phyloP scores from a whole-genome alignment of 1,140 invertebrate species.

The Drosophila bocqueti region DNA sequence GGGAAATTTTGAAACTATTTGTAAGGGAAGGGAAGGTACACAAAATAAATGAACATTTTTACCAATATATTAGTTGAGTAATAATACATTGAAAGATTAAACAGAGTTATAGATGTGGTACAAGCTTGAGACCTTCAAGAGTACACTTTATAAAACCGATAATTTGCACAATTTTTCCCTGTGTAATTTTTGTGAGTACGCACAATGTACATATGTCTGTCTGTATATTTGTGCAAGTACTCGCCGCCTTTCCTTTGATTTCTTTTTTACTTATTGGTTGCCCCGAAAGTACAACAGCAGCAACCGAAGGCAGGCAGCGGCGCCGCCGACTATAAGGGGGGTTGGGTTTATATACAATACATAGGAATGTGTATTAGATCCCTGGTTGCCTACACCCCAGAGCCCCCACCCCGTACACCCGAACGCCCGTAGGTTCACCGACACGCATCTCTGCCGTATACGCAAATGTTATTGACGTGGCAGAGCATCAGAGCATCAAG shows the following conservation, averaged over 20 bases:
- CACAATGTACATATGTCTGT: constrained; percentile 9
- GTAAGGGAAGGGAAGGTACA: neutral
- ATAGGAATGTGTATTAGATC: neutral
- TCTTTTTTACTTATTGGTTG: constrained; percentile 39
- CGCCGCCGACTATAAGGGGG: constrained; percentile 9
- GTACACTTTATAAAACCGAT: no score
- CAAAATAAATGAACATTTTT: no score
- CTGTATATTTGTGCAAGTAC: constrained; percentile 47
- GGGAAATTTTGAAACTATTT: neutral
- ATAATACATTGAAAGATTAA: neutral
- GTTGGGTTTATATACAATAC: neutral
- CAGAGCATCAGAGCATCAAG: constrained; percentile 39
- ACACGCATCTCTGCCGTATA: constrained; percentile 44
- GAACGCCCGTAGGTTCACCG: constrained; percentile 32
- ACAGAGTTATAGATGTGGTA: neutral
- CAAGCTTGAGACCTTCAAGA: neutral
- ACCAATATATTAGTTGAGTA: neutral
- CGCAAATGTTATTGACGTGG: constrained; percentile 82
- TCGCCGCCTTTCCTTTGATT: constrained; percentile 37
- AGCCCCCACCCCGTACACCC: neutral
- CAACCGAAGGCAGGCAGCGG: constrained; percentile 9
- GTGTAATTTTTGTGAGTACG: neutral
- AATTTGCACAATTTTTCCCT: neutral
- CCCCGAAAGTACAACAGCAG: constrained; percentile 36
- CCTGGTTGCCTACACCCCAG: constrained; percentile 10